phyloP scores from a whole-genome alignment of 2,113 vertebrate genomes.

The Microtus montanus region DNA sequence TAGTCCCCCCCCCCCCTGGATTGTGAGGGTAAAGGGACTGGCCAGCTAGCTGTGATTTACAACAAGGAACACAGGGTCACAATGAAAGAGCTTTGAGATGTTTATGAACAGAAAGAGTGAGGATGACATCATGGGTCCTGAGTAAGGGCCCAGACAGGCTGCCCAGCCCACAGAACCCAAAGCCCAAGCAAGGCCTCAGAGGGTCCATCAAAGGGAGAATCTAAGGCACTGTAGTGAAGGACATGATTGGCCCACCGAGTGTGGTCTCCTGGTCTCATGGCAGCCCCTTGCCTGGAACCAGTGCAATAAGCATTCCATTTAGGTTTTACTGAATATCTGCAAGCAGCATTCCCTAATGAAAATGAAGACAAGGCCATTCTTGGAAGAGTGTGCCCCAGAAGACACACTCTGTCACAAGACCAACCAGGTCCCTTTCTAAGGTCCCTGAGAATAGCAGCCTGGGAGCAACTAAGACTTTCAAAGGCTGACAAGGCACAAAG shows the following conservation, averaged over 20 bases:
- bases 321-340: background rate
- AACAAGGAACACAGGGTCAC: background rate
- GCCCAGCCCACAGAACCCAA: background rate
- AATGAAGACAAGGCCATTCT: slow-evolving; percentile 66
- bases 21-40: background rate
- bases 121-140: slow-evolving; percentile 34
- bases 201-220: background rate
- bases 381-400: slow-evolving; percentile 39
- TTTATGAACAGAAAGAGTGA: background rate
- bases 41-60: background rate
- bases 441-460: slow-evolving; percentile 77
- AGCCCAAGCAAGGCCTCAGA: slow-evolving; percentile 15
- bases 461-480: slow-evolving; percentile 66
- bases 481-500: slow-evolving; percentile 76
- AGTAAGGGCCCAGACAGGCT: slow-evolving; percentile 53
- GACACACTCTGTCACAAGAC: slow-evolving; percentile 52
- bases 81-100: slow-evolving; percentile 2
- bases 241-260: slow-evolving; percentile 17
- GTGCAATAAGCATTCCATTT: background rate
- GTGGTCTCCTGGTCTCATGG: slow-evolving; percentile 39
- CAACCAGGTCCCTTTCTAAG: slow-evolving; percentile 59
- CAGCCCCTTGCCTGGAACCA: slow-evolving; percentile 26
- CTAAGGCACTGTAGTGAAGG: slow-evolving; percentile 77
- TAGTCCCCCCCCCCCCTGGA: too few species aligned
- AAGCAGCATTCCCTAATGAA: slow-evolving; percentile 53